These are phyloP conservation scores for Musca domestica DNA, from an alignment of 1,140 invertebrate genomes.

Conservation along the genomic window DNA sequence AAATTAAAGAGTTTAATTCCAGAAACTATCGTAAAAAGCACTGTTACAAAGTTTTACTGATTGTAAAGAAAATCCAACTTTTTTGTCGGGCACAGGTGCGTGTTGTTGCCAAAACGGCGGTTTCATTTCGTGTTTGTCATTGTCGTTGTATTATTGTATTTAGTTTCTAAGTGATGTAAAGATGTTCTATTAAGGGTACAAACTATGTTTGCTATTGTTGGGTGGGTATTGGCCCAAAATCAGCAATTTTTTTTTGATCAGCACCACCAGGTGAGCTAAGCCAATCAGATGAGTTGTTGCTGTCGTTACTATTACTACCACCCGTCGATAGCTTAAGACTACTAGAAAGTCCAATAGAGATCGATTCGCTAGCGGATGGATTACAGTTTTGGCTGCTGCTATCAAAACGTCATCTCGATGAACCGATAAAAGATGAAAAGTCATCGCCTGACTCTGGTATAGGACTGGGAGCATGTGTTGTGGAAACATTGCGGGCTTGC, in stretches of 20 bases:
- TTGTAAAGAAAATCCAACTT: no score
- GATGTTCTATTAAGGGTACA: no score
- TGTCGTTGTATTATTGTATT: no score
- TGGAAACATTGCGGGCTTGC: slow-evolving; percentile 29
- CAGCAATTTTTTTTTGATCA: slow-evolving; percentile 31
- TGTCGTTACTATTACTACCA: slow-evolving; percentile 31
- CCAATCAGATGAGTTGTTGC: slow-evolving; percentile 37
- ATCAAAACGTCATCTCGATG: slow-evolving; percentile 46
- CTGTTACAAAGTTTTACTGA: no score
- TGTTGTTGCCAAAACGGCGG: no score
- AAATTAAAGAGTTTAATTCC: no score
- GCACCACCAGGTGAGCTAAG: slow-evolving; percentile 46
- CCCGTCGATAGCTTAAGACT: slow-evolving; percentile 42
- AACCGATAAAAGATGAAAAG: slow-evolving; percentile 43
- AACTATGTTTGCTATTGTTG: no score
- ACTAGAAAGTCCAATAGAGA: slow-evolving; percentile 47
- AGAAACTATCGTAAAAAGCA: no score
- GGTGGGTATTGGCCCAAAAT: slow-evolving; percentile 18
- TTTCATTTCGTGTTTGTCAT: no score
- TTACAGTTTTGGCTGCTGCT: slow-evolving; percentile 44
- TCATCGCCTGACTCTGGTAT: slow-evolving; percentile 50
- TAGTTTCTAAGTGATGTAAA: no score
- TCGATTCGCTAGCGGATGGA: slow-evolving; percentile 43
- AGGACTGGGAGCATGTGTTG: slow-evolving; percentile 31
- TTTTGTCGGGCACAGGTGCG: no score